These are phyloP conservation scores for Ianthella basta DNA, from an alignment of 37 sponge, comb jelly and placozoan genomes.

Conservation along the genomic window DNA sequence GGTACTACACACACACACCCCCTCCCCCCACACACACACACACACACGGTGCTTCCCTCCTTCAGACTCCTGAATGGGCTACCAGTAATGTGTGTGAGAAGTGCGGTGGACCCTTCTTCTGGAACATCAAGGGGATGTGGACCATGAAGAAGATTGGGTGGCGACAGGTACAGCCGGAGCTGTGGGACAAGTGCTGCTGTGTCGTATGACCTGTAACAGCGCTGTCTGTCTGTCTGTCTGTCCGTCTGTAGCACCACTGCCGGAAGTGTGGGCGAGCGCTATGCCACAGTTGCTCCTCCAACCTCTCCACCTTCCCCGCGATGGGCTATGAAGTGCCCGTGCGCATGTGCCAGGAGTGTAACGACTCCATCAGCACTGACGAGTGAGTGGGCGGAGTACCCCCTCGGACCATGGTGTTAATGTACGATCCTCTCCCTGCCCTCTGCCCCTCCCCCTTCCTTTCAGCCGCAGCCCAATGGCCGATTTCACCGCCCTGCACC, in stretches of 20 bases:
- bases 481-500: slow-evolving; percentile 38
- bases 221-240: background rate
- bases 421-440: background rate
- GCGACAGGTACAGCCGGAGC: slow-evolving; percentile 73
- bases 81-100: slow-evolving; percentile 85
- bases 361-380: slow-evolving; percentile 74
- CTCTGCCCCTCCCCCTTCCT: background rate
- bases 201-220: background rate
- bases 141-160: slow-evolving; percentile 76
- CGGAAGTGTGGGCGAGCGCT: slow-evolving; percentile 95
- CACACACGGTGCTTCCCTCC: background rate
- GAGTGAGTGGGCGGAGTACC: slow-evolving; percentile 71
- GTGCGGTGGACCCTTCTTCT: slow-evolving; percentile 95
- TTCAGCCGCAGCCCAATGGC: slow-evolving; percentile 73
- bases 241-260: slow-evolving; percentile 90
- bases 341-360: slow-evolving; percentile 93
- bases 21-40: background rate
- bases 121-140: slow-evolving; percentile 98
- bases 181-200: too few species aligned
- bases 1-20: slow-evolving; percentile 41
- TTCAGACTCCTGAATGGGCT: slow-evolving; percentile 89
- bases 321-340: slow-evolving; percentile 97
- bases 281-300: slow-evolving; percentile 80
- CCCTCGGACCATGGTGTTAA: background rate
- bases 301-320: slow-evolving; percentile 81